Percentiles rank a stretch among this genome's conserved stretches.
These are phyloP conservation scores for Pyrgilauda ruficollis DNA, from an alignment of 2,113 vertebrate species.

Conservation along the genomic window DNA sequence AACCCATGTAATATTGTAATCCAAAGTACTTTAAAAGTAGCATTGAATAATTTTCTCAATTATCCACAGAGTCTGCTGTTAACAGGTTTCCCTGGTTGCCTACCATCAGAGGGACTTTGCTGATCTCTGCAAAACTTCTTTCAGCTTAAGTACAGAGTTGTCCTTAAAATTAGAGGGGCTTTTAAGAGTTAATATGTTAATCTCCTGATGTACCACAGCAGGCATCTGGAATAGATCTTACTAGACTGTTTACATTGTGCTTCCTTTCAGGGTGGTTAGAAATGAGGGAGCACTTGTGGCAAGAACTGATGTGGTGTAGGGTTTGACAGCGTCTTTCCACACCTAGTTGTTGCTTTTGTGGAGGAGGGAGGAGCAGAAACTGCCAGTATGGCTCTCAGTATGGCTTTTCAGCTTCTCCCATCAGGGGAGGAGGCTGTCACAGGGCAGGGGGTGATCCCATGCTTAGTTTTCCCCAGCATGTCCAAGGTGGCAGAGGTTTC, in stretches of 20 bases:
- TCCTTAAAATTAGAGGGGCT: slow-evolving; percentile 22
- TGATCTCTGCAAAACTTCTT: slow-evolving; percentile 26
- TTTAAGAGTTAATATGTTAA: slow-evolving; percentile 33
- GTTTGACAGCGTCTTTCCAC: slow-evolving; percentile 40
- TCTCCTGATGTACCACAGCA: neutral
- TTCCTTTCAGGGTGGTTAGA: slow-evolving; percentile 3
- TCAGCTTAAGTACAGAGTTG: neutral
- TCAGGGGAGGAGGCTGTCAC: neutral
- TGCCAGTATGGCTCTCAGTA: neutral
- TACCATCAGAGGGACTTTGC: neutral
- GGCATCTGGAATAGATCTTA: slow-evolving; percentile 16
- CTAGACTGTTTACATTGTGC: neutral
- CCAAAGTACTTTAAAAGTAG: neutral
- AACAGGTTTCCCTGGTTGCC: slow-evolving; percentile 22
- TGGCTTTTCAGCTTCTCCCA: neutral
- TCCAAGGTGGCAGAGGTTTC: neutral
- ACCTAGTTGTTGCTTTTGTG: slow-evolving; percentile 22
- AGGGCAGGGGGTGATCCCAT: neutral
- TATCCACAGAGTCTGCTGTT: neutral
- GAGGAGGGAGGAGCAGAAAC: neutral
- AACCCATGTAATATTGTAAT: neutral
- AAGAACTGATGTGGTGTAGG: slow-evolving; percentile 7
- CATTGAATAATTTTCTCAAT: neutral
- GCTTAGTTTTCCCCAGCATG: neutral
- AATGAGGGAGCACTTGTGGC: neutral